Evolutionary conservation across 2,797 vertebrate genomes (phyloP).

Genomic region (Darevskia nairensis): DNA sequence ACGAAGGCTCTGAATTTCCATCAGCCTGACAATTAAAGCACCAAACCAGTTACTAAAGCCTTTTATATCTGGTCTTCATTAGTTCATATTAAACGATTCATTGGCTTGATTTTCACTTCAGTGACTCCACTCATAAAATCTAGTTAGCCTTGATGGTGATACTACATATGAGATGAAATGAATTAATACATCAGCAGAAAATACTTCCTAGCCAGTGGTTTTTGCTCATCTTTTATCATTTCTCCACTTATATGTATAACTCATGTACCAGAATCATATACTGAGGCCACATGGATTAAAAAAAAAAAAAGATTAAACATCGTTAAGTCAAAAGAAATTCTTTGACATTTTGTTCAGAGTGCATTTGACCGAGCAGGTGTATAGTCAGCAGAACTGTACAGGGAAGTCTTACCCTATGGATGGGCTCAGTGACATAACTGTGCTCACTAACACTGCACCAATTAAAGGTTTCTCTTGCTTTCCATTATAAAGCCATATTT

Average conservation of each 20-base stretch:
- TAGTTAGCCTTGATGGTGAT: constrained; percentile 73
- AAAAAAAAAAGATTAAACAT: constrained; percentile 23
- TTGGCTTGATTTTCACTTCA: constrained; percentile 80
- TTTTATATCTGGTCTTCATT: constrained; percentile 82
- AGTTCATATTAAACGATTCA: constrained; percentile 81
- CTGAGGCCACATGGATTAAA: constrained; percentile 40
- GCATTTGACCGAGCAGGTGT: constrained; percentile 71
- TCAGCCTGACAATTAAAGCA: constrained; percentile 77
- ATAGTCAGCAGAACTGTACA: constrained; percentile 69
- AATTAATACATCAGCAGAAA: constrained; percentile 79
- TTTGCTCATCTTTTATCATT: constrained; percentile 69
- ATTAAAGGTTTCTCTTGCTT: constrained; percentile 74
- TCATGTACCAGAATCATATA: constrained; percentile 50
- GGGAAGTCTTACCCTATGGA: constrained; percentile 60
- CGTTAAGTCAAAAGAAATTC: constrained; percentile 55
- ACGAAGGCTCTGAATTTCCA: constrained; percentile 72
- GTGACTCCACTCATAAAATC: constrained; percentile 77
- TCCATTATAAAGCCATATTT: constrained; percentile 70
- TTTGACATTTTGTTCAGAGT: constrained; percentile 56
- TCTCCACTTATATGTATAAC: constrained; percentile 69
- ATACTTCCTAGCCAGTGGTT: constrained; percentile 62
- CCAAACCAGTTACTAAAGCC: constrained; percentile 75
- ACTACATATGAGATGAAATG: constrained; percentile 70
- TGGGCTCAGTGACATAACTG: constrained; percentile 45
- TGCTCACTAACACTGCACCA: constrained; percentile 61